A percentile compares a stretch with the other conserved stretches of the same genome.
These are phyloP conservation scores for Macrotis lagotis DNA, from an alignment of 2,113 vertebrate species.

Conservation along the genomic window DNA sequence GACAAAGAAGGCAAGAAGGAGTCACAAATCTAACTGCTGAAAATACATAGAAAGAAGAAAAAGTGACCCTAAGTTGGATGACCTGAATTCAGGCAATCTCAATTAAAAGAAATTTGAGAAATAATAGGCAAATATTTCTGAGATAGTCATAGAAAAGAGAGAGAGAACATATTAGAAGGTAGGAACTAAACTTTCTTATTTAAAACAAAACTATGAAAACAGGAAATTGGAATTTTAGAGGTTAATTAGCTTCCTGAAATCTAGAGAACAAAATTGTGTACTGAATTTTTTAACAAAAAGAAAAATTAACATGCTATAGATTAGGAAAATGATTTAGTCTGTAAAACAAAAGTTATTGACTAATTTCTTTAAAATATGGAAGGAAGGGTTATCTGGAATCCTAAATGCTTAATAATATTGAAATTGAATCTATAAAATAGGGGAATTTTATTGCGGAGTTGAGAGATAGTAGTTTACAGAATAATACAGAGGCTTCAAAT, in stretches of 20 bases:
- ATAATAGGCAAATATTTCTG: background rate
- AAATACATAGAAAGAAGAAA: background rate
- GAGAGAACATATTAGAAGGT: background rate
- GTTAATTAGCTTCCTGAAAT: background rate
- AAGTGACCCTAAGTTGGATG: background rate
- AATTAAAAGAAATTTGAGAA: background rate
- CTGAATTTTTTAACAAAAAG: background rate
- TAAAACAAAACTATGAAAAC: too few species aligned
- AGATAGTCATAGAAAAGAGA: background rate
- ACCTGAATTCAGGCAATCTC: background rate
- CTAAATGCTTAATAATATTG: background rate
- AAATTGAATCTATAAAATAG: background rate
- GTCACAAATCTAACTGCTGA: background rate
- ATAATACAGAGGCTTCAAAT: background rate
- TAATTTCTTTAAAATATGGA: background rate
- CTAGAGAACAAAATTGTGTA: background rate
- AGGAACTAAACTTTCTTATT: background rate
- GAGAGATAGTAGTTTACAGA: background rate
- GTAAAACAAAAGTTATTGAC: background rate
- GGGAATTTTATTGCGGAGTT: background rate
- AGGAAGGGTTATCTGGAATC: background rate
- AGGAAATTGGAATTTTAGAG: slow-evolving; percentile 5
- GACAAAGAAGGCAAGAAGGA: background rate
- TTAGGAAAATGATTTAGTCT: background rate
- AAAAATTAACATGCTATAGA: background rate